Conservation (phyloP, 1,140 invertebrate species). For the Calliopsis andreniformis region DNA sequence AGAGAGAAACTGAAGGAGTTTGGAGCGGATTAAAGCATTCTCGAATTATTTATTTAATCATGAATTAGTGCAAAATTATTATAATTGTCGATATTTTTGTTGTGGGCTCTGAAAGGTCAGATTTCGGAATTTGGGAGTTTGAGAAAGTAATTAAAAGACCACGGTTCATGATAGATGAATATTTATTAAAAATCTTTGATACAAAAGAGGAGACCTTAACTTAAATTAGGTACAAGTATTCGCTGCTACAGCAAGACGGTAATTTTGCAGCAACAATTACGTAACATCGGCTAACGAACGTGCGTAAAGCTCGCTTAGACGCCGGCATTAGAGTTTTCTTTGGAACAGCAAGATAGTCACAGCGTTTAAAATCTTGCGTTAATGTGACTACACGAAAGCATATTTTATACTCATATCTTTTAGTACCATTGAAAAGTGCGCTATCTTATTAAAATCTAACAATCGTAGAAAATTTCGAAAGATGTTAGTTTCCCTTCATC, state of each 20-base stretch:
- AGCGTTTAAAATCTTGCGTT: neutral
- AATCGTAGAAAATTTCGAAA: neutral
- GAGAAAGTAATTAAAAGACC: neutral
- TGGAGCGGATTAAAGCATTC: too few relatives aligned
- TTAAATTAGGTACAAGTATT: constrained; percentile 62
- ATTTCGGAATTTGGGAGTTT: neutral
- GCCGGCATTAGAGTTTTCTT: constrained; percentile 24
- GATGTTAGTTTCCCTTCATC: neutral
- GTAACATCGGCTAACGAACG: constrained; percentile 17
- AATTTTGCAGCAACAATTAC: constrained; percentile 12
- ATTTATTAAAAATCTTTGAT: constrained; percentile 67
- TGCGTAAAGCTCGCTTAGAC: constrained; percentile 1
- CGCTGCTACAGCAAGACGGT: constrained; percentile 6
- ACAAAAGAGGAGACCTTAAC: constrained; percentile 59
- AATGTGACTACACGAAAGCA: constrained; percentile 3
- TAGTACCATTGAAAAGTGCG: neutral
- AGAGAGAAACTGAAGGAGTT: too few relatives aligned
- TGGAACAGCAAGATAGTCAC: constrained; percentile 35
- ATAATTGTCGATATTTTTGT: too few relatives aligned
- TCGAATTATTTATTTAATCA: too few relatives aligned
- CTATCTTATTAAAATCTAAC: neutral
- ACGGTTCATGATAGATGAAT: constrained; percentile 26
- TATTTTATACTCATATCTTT: neutral
- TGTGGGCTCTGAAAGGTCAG: too few relatives aligned
- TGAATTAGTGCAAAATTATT: too few relatives aligned